Base-by-base conservation (phyloP, 2,113 vertebrate genomes). In the Cromileptes altivelis region DNA sequence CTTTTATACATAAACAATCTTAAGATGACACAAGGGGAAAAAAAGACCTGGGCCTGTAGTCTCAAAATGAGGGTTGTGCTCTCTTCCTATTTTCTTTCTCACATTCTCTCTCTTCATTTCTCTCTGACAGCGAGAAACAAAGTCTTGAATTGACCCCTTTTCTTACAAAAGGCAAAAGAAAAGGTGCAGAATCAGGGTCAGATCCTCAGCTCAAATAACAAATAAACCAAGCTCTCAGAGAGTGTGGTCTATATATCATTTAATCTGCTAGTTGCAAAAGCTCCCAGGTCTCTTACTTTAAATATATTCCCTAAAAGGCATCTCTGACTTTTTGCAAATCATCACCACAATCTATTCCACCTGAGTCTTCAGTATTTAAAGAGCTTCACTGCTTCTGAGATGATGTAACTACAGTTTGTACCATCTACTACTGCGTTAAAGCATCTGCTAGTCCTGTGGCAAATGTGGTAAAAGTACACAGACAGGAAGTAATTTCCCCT, bases 281-380 rank as follows among this genome's bases (percentile, higher is more conserved):
- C 7, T 18, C 23, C 62, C 40, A 45, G 42, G 7, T 60, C 3
- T 60, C 13, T 40, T 25, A 27, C 30, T 33, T 61, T 6, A 15
- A 14, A 10, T 6, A 7, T 12, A 47, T 53, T 61, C 5, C 33
- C 19, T 63, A 17, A 53, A 73, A 65, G 18, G 52, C 49, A 75
- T 3, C 3, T 1, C 18, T 23, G 58, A 61, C 42, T 64, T 13
- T 56, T 53, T 13, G 14, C 9, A 63, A 40, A 73, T 56, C n/a
- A 19, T n/a, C 30, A 40, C 14, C 10, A 15, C 42, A 40, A 53
- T 69, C 55, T 27, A 17, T 37, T 60, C 13, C 27, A 23, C 14
- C 30, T 75, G 25, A 69, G n/a, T 72, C 56, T 53, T 70, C 45
- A 81, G 23, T 25, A 71, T 49, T 53, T 21, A 30, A 71, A 71